These are phyloP conservation scores for Cheilosia soror DNA, from an alignment of 2,888 invertebrate species.

Conservation along the genomic window DNA sequence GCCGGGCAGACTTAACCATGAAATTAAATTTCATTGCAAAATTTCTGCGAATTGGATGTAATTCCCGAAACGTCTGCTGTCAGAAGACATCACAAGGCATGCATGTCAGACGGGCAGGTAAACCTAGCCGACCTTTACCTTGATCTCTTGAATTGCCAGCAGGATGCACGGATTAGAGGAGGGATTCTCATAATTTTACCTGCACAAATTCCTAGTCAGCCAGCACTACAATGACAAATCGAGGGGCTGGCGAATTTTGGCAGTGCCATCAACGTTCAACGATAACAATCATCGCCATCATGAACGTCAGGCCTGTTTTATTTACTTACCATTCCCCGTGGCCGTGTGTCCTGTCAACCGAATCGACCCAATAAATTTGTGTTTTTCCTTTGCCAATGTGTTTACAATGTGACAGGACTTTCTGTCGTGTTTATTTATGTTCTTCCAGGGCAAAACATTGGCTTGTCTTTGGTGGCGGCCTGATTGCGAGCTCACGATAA, in stretches of 20 bases:
- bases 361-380: conserved; percentile 65
- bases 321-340: neutral
- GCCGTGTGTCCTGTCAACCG: conserved; percentile 69
- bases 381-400: conserved; percentile 47
- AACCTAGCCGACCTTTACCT: conserved; percentile 32
- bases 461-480: conserved; percentile 36
- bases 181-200: conserved; percentile 28
- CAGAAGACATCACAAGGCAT: conserved; percentile 45
- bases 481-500: conserved; percentile 58
- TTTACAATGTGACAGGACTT: conserved; percentile 61
- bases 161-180: conserved; percentile 55
- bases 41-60: conserved; percentile 59
- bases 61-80: conserved; percentile 55
- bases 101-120: conserved; percentile 36
- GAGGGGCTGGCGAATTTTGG: conserved; percentile 70
- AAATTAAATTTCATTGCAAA: conserved; percentile 60
- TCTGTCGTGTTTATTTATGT: conserved; percentile 68
- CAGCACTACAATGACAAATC: conserved; percentile 55
- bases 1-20: conserved; percentile 44
- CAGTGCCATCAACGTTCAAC: conserved; percentile 51
- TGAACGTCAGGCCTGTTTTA: conserved; percentile 23
- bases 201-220: conserved; percentile 44
- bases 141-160: conserved; percentile 41
- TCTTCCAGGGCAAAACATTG: conserved; percentile 56
- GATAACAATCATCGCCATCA: conserved; percentile 58